Conservation (phyloP, 2,797 vertebrate genomes). For the Salmo trutta region DNA sequence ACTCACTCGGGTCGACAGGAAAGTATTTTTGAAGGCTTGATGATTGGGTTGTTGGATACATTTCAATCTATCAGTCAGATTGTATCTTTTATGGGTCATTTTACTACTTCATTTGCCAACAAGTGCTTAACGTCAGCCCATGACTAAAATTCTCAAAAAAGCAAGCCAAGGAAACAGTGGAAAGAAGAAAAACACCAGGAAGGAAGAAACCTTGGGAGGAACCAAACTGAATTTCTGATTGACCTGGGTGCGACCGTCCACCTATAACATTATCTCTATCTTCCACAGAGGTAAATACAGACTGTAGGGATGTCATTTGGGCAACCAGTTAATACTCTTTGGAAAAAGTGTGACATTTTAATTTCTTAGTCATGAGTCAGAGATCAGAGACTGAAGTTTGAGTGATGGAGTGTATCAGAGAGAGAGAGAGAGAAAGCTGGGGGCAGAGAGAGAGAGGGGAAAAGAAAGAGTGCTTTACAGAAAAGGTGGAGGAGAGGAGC, state of each 20-base stretch:
- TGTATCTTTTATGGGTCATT: too few relatives aligned
- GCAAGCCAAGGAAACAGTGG: conserved; percentile 10
- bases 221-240: not conserved
- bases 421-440: not conserved
- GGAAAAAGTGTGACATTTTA: not conserved
- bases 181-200: not conserved
- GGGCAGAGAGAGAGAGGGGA: too few relatives aligned
- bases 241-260: not conserved
- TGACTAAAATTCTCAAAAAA: conserved; percentile 1
- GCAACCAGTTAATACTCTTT: too few relatives aligned
- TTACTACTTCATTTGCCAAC: not conserved
- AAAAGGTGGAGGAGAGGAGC: not conserved
- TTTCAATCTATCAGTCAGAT: too few relatives aligned
- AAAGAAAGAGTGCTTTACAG: not conserved
- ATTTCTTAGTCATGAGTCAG: not conserved
- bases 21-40: not conserved
- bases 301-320: not conserved
- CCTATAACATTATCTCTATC: not conserved
- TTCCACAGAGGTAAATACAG: not conserved
- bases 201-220: not conserved
- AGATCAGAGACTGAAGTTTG: not conserved
- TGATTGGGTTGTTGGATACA: too few relatives aligned
- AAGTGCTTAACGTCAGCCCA: conserved; percentile 5
- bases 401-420: not conserved
- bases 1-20: not conserved